phyloP scores from a whole-genome alignment of 2,113 vertebrate genomes.

The Numenius arquata region DNA sequence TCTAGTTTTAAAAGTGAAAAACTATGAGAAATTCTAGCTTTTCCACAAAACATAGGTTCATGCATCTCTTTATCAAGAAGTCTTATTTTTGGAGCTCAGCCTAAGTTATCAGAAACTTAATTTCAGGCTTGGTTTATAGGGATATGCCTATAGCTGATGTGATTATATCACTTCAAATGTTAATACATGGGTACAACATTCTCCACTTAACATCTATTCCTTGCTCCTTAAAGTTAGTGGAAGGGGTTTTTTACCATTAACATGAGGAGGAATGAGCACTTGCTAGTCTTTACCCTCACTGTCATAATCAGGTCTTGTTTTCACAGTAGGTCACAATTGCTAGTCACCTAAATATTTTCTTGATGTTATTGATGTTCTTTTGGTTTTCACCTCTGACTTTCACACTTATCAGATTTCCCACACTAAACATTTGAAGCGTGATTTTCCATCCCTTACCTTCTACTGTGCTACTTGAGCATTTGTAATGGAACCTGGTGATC shows the following conservation, averaged over 20 bases:
- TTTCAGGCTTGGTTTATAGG: neutral
- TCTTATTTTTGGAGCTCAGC: neutral
- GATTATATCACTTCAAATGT: neutral
- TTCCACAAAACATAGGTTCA: neutral
- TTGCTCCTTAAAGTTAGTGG: neutral
- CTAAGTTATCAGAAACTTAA: neutral
- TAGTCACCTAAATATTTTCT: neutral
- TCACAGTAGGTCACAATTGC: neutral
- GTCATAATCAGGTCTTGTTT: neutral
- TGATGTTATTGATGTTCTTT: neutral
- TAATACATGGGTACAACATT: neutral
- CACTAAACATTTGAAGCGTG: neutral
- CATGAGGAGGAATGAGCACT: neutral
- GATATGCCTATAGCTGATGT: neutral
- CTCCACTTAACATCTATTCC: neutral
- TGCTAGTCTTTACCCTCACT: neutral
- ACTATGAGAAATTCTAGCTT: neutral
- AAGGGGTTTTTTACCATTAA: neutral
- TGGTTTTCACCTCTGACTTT: neutral
- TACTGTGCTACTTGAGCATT: neutral
- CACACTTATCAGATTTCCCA: neutral
- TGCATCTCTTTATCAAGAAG: neutral
- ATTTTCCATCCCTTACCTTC: neutral
- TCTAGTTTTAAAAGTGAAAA: neutral
- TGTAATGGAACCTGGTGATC: neutral